phyloP scores from a whole-genome alignment of 2,888 invertebrate genomes.

The Helobdella robusta region DNA sequence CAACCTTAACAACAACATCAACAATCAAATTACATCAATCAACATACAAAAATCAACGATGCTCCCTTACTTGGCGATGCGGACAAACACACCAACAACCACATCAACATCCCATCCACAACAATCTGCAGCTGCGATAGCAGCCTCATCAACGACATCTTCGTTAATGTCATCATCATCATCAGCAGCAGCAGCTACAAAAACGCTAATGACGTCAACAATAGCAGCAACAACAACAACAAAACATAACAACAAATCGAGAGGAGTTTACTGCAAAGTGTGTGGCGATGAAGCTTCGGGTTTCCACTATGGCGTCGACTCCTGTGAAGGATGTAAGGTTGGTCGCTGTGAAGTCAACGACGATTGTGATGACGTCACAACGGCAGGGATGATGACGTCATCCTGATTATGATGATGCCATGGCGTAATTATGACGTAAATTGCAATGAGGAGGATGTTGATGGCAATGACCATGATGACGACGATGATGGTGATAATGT shows the following conservation, averaged over 20 bases:
- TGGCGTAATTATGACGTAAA: not conserved
- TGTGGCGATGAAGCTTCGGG: slow-evolving; percentile 48
- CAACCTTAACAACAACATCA: not conserved
- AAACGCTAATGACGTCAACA: no score
- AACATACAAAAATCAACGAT: not conserved
- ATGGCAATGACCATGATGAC: no score
- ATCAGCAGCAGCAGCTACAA: not conserved
- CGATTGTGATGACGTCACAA: not conserved
- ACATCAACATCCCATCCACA: no score
- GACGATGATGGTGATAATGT: no score
- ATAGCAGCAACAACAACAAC: not conserved
- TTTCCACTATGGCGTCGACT: slow-evolving; percentile 48
- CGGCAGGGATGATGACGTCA: not conserved
- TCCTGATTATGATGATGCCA: not conserved
- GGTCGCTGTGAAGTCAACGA: not conserved
- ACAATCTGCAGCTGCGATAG: no score
- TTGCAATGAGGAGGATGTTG: no score
- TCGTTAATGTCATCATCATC: not conserved
- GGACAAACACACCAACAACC: no score
- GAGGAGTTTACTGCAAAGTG: slow-evolving; percentile 40
- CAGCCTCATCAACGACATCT: no score
- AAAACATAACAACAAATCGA: not conserved
- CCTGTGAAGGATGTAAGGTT: slow-evolving; percentile 49
- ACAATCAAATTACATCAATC: not conserved
- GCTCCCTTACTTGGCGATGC: not conserved